A percentile compares a stretch with the other conserved stretches of the same genome.
Conservation (phyloP, 92 coral and sea anemone species). For the Diadumene lineata region DNA sequence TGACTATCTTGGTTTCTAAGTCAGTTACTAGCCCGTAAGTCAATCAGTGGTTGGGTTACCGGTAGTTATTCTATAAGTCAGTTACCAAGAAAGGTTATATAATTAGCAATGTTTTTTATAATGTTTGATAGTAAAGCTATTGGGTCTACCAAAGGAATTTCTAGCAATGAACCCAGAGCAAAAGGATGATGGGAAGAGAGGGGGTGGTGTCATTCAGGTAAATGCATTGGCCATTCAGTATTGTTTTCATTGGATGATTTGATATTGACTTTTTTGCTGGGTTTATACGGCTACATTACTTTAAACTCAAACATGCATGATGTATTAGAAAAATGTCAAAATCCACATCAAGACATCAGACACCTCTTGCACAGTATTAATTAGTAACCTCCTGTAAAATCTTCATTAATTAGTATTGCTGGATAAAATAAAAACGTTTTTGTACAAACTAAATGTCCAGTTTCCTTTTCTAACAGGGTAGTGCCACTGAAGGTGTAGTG, state of each 20-base stretch:
- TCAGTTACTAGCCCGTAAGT: not conserved
- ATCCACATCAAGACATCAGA: too few species aligned
- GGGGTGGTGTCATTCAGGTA: constrained; percentile 49
- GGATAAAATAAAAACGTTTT: not conserved
- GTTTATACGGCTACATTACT: not conserved
- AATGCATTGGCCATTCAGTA: not conserved
- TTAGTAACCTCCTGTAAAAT: too few species aligned
- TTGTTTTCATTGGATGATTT: not conserved
- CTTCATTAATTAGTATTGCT: too few species aligned
- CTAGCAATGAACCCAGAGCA: constrained; percentile 22
- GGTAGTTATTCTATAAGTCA: not conserved
- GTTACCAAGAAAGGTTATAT: not conserved
- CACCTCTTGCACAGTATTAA: too few species aligned
- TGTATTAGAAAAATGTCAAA: too few species aligned
- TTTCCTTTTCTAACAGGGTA: constrained; percentile 21
- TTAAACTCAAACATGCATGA: not conserved
- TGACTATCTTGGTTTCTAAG: not conserved
- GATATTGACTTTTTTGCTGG: not conserved
- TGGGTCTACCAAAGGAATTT: constrained; percentile 33
- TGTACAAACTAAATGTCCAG: not conserved
- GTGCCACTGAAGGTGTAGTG: constrained; percentile 44
- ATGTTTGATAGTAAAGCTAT: constrained; percentile 23
- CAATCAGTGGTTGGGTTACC: too few species aligned
- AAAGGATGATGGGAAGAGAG: constrained; percentile 27
- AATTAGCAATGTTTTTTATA: not conserved